phyloP scores from a whole-genome alignment of 1,140 invertebrate genomes.

The Anastatus disparis region DNA sequence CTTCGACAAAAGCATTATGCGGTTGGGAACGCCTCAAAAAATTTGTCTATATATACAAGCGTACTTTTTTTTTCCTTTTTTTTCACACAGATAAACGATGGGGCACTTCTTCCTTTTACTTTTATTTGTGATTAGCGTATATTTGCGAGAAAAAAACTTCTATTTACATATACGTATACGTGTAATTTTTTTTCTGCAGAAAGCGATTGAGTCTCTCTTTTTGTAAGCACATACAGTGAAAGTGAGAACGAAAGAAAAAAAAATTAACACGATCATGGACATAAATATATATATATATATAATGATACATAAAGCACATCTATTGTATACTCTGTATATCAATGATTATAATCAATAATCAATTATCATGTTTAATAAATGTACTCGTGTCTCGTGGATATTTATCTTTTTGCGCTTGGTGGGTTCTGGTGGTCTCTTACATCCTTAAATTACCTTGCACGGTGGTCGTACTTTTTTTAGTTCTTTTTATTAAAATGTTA shows the following conservation, averaged over 20 bases:
- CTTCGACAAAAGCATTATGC: slow-evolving; percentile 37
- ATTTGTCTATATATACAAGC: slow-evolving; percentile 13
- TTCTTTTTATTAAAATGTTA: slow-evolving; percentile 34
- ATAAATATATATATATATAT: slow-evolving; percentile 44
- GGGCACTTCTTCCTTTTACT: slow-evolving; percentile 17
- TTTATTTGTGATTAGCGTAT: slow-evolving; percentile 31
- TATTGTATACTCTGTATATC: slow-evolving; percentile 52
- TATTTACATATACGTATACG: slow-evolving; percentile 17
- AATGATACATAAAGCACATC: slow-evolving; percentile 6
- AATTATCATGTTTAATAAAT: slow-evolving; percentile 69
- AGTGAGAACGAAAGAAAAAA: slow-evolving; percentile 28
- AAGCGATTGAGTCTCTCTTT: slow-evolving; percentile 25
- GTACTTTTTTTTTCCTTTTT: too few species aligned
- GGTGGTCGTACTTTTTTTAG: slow-evolving; percentile 64
- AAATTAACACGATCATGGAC: slow-evolving; percentile 47
- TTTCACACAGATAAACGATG: slow-evolving; percentile 21
- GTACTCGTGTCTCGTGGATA: slow-evolving; percentile 66
- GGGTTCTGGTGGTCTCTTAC: slow-evolving; percentile 65
- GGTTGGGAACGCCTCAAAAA: slow-evolving; percentile 40
- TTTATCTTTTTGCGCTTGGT: slow-evolving; percentile 64
- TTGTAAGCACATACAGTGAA: slow-evolving; percentile 20
- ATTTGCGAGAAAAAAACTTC: slow-evolving; percentile 1
- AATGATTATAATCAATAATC: slow-evolving; percentile 60
- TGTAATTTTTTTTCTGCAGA: slow-evolving; percentile 17
- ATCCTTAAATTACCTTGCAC: slow-evolving; percentile 59